These are phyloP conservation scores for Archocentrus centrarchus DNA, from an alignment of 2,113 vertebrate genomes.

Conservation along the genomic window DNA sequence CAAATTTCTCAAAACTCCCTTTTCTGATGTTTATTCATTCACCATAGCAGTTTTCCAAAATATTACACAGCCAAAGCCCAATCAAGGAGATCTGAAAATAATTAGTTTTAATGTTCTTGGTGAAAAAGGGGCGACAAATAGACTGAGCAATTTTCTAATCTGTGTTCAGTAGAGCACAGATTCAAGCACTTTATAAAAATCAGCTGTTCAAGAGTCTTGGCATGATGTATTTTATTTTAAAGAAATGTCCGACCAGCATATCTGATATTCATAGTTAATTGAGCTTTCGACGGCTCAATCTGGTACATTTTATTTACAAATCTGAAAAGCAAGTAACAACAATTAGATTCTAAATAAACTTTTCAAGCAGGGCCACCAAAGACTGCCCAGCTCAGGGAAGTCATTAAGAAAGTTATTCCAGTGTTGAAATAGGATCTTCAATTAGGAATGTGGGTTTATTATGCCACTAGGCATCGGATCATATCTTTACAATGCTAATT, in stretches of 20 bases:
- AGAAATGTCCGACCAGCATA: background rate
- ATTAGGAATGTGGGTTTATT: background rate
- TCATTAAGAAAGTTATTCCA: background rate
- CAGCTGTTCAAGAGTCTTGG: background rate
- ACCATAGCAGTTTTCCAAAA: background rate
- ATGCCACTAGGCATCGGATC: background rate
- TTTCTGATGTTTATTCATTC: background rate
- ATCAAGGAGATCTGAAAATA: background rate
- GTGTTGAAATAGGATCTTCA: conserved; percentile 22
- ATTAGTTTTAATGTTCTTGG: background rate
- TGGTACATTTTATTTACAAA: background rate
- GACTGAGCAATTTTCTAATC: background rate
- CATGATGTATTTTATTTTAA: background rate
- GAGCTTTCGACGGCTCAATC: background rate
- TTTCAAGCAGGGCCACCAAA: background rate
- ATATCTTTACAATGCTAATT: background rate
- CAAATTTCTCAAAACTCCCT: background rate
- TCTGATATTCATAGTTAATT: background rate
- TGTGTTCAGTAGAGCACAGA: background rate
- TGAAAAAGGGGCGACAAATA: background rate
- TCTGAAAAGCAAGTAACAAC: background rate
- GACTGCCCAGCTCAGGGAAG: background rate
- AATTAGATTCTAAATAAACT: background rate
- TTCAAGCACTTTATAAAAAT: background rate
- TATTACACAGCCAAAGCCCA: background rate